Evolutionary conservation across 2,113 vertebrate genomes (phyloP), one percentile per base, ranked within the genome.

Genomic region (Gadus chalcogrammus): DNA sequence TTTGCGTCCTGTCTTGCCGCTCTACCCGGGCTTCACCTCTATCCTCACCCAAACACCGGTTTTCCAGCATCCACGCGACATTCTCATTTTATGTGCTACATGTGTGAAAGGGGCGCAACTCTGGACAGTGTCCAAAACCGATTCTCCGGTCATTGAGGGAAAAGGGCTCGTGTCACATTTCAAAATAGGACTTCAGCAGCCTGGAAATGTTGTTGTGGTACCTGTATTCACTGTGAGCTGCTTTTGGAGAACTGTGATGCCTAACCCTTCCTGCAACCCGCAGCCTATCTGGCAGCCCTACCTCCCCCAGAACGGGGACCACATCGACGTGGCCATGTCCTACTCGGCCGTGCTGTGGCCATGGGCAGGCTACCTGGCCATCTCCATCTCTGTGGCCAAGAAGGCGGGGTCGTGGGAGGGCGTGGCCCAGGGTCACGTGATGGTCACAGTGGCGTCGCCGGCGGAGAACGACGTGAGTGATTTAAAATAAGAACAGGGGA

Each of bases 201-300:
- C 24, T 24, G 24, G 24, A 24, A 24, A 24, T 24, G 24, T 24
- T 24, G 24, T 24, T 24, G 2, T 24, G 24, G 24, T 24, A 24
- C 24, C 24, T 24, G 24, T 24, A 24, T 24, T 24, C 24, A 24
- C 24, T 24, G 24, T 24, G 3, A 53, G 52, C 52, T 11, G 4
- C 42, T 53, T 15, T 75, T 18, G 31, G 4, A 35, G 31, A 35
- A 35, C 31, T 4, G 4, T 35, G 31, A 3, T 35, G 31, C 31
- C 31, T 35, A 35, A 35, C 31, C 52, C 52, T 67, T 38, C n/a
- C 20, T 53, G 13, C n/a, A 0, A 35, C 11, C 15, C 65, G 56
- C 90, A 99, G 97, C 97, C 97, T 53, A 93, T 98, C 82, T 99
- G 97, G 97, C 97, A 98, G 73, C 97, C 97, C 3, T 99, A 99